Conservation (phyloP, 2,113 vertebrate genomes). For the Tragelaphus strepsiceros region DNA sequence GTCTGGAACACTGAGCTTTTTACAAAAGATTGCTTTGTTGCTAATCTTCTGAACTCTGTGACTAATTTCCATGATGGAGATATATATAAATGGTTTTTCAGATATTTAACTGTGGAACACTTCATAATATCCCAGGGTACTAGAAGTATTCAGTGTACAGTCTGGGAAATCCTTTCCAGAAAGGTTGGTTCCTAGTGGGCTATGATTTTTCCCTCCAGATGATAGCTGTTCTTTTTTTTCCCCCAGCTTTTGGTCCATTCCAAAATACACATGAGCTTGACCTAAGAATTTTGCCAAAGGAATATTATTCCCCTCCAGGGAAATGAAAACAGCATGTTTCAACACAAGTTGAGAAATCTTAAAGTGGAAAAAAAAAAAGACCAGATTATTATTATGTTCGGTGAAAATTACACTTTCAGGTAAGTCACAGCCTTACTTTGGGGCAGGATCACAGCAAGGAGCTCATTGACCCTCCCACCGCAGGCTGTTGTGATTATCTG, state of each 20-base stretch:
- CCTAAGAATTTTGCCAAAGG: constrained; percentile 64
- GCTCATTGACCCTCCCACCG: not conserved
- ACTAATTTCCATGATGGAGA: not conserved
- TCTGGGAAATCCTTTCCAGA: constrained; percentile 42
- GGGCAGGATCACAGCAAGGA: not conserved
- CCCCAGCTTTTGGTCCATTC: constrained; percentile 49
- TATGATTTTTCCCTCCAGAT: not conserved
- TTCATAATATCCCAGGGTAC: not conserved
- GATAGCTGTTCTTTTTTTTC: constrained; percentile 9
- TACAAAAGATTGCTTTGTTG: not conserved
- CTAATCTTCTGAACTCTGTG: not conserved
- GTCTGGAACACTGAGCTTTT: not conserved
- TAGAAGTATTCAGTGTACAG: not conserved
- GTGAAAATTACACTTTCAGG: not conserved
- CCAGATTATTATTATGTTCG: not conserved
- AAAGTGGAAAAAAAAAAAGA: not conserved
- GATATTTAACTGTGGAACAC: not conserved
- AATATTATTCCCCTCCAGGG: constrained; percentile 62
- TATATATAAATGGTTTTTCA: not conserved
- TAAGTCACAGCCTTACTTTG: not conserved
- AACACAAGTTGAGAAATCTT: constrained; percentile 53
- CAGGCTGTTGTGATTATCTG: constrained; percentile 28
- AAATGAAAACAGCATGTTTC: constrained; percentile 63
- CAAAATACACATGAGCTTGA: constrained; percentile 67
- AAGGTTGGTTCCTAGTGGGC: constrained; percentile 38